Evolutionary conservation across 1,140 invertebrate species (phyloP).

Genomic region (Solenopsis fugax): DNA sequence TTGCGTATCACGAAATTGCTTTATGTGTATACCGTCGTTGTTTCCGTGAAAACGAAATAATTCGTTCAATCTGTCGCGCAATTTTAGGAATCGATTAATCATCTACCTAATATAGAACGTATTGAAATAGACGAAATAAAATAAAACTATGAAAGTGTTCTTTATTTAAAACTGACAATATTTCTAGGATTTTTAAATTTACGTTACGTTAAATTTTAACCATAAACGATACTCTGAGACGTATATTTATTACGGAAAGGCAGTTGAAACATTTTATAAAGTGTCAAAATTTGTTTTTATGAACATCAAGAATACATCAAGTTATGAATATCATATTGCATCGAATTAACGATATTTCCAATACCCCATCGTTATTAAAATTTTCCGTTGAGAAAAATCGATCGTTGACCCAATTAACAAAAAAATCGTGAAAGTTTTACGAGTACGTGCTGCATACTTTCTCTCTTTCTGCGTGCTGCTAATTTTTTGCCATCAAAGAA

Average conservation of each 20-base stretch:
- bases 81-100: background rate
- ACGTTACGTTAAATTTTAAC: background rate
- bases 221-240: background rate
- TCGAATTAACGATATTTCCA: slow-evolving; percentile 15
- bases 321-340: background rate
- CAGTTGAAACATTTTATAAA: slow-evolving; percentile 15
- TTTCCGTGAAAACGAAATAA: slow-evolving; percentile 16
- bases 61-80: background rate
- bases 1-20: slow-evolving; percentile 31
- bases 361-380: slow-evolving; percentile 1
- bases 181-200: background rate
- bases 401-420: background rate
- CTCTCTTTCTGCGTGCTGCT: background rate
- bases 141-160: background rate
- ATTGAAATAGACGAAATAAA: background rate
- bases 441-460: background rate
- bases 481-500: slow-evolving; percentile 18
- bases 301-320: background rate
- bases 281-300: background rate
- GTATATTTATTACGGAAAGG: background rate
- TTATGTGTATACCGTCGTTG: slow-evolving; percentile 13
- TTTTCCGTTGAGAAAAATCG: background rate
- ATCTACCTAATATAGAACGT: background rate
- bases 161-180: background rate
- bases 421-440: slow-evolving; percentile 26